Evolutionary conservation across 2,113 vertebrate genomes (phyloP).

Genomic region (Hippocampus comes): DNA sequence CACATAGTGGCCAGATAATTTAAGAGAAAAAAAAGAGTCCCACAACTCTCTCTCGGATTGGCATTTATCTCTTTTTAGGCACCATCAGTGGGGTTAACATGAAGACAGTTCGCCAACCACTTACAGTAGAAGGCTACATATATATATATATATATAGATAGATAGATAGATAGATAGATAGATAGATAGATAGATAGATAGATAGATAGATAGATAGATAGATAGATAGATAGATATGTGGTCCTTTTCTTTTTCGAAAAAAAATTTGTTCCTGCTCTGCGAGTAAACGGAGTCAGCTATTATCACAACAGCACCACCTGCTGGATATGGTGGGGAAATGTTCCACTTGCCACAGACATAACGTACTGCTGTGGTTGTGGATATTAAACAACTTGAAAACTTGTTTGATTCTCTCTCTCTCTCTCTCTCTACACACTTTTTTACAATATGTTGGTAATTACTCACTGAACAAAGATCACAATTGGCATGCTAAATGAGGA

Average conservation of each 20-base stretch:
- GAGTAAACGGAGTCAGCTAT: too few species aligned
- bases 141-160: too few species aligned
- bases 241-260: too few species aligned
- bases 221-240: too few species aligned
- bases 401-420: not conserved
- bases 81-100: not conserved
- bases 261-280: too few species aligned
- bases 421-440: too few species aligned
- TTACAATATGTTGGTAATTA: not conserved
- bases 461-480: not conserved
- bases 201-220: too few species aligned
- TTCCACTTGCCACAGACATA: not conserved
- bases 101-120: not conserved
- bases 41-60: not conserved
- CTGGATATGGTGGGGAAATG: not conserved
- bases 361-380: not conserved
- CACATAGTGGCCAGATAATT: not conserved
- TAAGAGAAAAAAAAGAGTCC: not conserved
- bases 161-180: too few species aligned
- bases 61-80: not conserved
- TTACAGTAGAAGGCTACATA: not conserved
- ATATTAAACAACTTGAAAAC: not conserved
- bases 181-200: too few species aligned
- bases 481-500: not conserved
- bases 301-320: not conserved